Base-by-base conservation (phyloP, 2,113 vertebrate species). In the Anseranas semipalmata region DNA sequence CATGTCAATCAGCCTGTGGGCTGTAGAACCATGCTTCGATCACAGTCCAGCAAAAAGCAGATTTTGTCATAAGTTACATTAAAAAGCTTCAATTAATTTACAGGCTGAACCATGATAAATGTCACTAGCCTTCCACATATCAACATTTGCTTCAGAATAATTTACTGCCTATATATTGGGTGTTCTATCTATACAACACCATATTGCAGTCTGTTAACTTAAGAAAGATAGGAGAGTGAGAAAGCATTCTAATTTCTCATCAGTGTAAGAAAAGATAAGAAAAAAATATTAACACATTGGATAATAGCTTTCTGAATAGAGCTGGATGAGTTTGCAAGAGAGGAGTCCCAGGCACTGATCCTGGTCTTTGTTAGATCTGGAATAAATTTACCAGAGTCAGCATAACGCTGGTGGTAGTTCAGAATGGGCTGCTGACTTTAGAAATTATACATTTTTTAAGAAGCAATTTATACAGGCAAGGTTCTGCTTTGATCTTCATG, bases 241-340 rank as follows among this genome's bases (percentile, higher is more conserved):
- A 84, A 92, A 92, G 37, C 59, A 70, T 82, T 89, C 77, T 85
- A 74, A 96, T 94, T 96, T 90, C 78, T 95, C 68, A 84, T 83
- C 45, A 90, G 63, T 73, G 37, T 62, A 93, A 84, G 32, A 80
- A 93, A 91, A 83, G 75, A 74, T 80, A 80, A 88, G 82, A 58
- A 80, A 92, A 92, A 87, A 79, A 78, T 39, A 53, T 76, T 73
- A 86, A 86, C 33, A 70, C 62, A 21, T 28, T 85, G 63, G 32
- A 65, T 93, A 96, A 91, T 76, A 87, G 45, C 41, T 91, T 91
- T 93, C 82, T 86, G 72, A 88, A 80, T 63, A 83, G 45, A 59
- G 41, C 17, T 85, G 67, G 37, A 58, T 88, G 78, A 73, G 13
- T 85, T 80, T 90, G 46, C 41, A 70, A 59, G 71, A 56, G 77